Percentiles rank a stretch among this genome's conserved stretches.
Evolutionary conservation across 2,888 invertebrate species (phyloP).

Genomic region (Drosophila kuntzei): DNA sequence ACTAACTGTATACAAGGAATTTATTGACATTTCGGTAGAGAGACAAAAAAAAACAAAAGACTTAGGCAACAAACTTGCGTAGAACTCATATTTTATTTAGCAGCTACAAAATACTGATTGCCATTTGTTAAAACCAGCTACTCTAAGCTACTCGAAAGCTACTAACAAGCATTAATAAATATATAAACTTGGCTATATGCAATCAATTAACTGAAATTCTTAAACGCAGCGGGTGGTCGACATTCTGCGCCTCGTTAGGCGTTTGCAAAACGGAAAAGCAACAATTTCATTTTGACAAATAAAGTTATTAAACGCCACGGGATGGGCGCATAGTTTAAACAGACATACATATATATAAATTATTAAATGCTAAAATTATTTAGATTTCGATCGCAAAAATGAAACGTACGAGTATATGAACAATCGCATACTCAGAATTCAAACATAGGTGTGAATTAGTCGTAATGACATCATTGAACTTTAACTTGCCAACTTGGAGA

Average conservation of each 20-base stretch:
- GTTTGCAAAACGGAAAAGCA: slow-evolving; percentile 25
- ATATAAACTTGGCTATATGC: slow-evolving; percentile 42
- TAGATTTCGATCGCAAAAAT: slow-evolving; percentile 58
- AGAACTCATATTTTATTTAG: slow-evolving; percentile 78
- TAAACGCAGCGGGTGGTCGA: slow-evolving; percentile 66
- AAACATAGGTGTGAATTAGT: slow-evolving; percentile 82
- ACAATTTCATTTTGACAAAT: slow-evolving; percentile 70
- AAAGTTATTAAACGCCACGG: slow-evolving; percentile 71
- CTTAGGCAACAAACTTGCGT: slow-evolving; percentile 71
- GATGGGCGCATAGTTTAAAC: slow-evolving; percentile 21
- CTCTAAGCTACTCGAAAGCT: slow-evolving; percentile 29
- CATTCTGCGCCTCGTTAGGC: slow-evolving; percentile 52
- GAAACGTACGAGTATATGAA: slow-evolving; percentile 10
- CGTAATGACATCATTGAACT: slow-evolving; percentile 81
- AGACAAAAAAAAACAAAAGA: slow-evolving; percentile 60
- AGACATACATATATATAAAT: slow-evolving; percentile 45
- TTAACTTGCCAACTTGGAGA: slow-evolving; percentile 72
- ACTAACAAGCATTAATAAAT: slow-evolving; percentile 56
- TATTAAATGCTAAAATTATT: slow-evolving; percentile 61
- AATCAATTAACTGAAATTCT: slow-evolving; percentile 70
- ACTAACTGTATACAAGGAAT: slow-evolving; percentile 51
- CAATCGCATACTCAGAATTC: slow-evolving; percentile 70
- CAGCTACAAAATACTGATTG: slow-evolving; percentile 45
- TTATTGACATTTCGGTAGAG: slow-evolving; percentile 66
- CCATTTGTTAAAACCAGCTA: slow-evolving; percentile 30